phyloP scores from a whole-genome alignment of 2,797 vertebrate genomes.

The Streptopelia turtur region DNA sequence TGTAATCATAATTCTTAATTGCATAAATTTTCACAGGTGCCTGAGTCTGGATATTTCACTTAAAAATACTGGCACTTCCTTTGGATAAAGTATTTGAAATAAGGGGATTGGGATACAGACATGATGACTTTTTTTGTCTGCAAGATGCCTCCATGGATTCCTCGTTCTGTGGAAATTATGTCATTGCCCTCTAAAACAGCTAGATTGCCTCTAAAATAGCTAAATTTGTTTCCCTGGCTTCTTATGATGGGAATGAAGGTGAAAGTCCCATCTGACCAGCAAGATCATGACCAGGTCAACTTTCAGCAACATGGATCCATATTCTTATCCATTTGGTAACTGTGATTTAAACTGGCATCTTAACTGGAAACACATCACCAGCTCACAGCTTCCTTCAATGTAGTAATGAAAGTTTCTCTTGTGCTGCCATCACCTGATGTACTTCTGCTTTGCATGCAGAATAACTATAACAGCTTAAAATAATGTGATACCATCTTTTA shows the following conservation, averaged over 20 bases:
- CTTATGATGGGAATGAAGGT: background rate
- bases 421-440: rapidly evolving
- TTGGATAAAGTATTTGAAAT: background rate
- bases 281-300: background rate
- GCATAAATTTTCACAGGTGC: background rate
- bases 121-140: background rate
- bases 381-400: background rate
- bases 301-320: background rate
- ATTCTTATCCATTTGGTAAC: background rate
- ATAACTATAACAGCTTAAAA: background rate
- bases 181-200: background rate
- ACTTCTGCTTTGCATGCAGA: background rate
- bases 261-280: background rate
- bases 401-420: background rate
- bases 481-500: background rate
- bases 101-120: background rate
- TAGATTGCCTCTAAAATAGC: too few relatives aligned
- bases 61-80: background rate
- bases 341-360: background rate
- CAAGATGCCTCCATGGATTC: background rate
- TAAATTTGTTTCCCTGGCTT: background rate
- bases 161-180: background rate
- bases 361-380: background rate
- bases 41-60: background rate
- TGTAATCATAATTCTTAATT: background rate